phyloP scores from a whole-genome alignment of 2,113 vertebrate genomes.

The Puma concolor region DNA sequence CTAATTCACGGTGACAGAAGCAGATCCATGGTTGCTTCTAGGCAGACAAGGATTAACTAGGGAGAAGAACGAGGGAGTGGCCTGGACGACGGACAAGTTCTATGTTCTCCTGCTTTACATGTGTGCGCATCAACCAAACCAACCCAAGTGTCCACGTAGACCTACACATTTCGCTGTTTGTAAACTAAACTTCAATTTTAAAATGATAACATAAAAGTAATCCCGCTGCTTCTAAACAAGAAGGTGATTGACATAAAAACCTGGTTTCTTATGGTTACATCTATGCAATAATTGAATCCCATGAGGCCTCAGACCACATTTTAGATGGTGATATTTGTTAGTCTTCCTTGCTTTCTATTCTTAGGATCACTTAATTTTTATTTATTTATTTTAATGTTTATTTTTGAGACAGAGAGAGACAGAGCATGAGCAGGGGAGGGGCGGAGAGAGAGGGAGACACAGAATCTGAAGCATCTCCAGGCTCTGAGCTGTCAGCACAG shows the following conservation, averaged over 20 bases:
- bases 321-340: background rate
- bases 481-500: too few species aligned
- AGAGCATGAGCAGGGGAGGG: too few species aligned
- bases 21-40: background rate
- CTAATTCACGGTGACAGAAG: background rate
- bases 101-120: background rate
- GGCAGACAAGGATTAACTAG: background rate
- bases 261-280: background rate
- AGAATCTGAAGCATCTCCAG: too few species aligned
- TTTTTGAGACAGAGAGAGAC: too few species aligned
- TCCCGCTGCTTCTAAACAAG: background rate
- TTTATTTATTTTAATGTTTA: too few species aligned
- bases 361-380: background rate
- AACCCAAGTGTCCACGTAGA: background rate
- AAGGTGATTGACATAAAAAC: background rate
- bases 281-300: background rate
- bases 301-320: background rate
- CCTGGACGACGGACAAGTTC: background rate
- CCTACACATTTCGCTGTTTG: too few species aligned
- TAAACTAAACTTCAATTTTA: background rate
- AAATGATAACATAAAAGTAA: background rate
- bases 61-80: background rate
- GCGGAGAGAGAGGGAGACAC: too few species aligned
- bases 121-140: accelerated
- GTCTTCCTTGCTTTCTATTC: background rate